Evolutionary conservation across 2,888 invertebrate genomes (phyloP).

Genomic region (Cynaeus angustus): DNA sequence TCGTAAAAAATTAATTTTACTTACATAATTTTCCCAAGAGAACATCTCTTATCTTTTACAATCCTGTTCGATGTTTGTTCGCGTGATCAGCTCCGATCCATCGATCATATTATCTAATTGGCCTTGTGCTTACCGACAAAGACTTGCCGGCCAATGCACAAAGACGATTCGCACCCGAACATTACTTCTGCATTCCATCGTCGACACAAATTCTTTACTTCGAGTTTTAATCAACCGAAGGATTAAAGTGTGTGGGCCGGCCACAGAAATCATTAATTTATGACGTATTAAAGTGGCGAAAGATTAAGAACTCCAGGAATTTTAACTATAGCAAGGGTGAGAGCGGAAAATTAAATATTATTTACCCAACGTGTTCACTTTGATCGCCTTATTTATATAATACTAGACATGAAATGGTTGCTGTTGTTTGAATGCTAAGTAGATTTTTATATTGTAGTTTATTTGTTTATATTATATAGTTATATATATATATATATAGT

Average conservation of each 20-base stretch:
- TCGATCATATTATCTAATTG: constrained; percentile 71
- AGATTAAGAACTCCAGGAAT: too few species aligned
- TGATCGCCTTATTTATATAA: too few species aligned
- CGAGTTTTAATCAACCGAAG: constrained; percentile 20
- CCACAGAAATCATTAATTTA: too few species aligned
- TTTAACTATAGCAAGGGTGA: too few species aligned
- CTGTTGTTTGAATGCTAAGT: too few species aligned
- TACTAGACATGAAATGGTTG: too few species aligned
- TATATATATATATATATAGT: too few species aligned
- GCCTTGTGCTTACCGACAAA: constrained; percentile 72
- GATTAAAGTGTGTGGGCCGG: not conserved
- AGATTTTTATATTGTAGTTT: too few species aligned
- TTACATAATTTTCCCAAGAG: constrained; percentile 43
- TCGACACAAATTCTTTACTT: constrained; percentile 50
- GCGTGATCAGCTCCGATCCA: constrained; percentile 65
- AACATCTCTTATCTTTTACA: constrained; percentile 35
- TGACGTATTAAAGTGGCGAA: too few species aligned
- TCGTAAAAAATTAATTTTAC: constrained; percentile 13
- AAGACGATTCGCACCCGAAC: constrained; percentile 67
- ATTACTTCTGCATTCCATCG: constrained; percentile 62
- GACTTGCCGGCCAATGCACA: constrained; percentile 62
- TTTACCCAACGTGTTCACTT: too few species aligned
- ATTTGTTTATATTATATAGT: too few species aligned
- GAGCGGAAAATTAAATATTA: too few species aligned
- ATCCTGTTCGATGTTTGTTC: constrained; percentile 50